A percentile compares a stretch with the other conserved stretches of the same genome.
phyloP scores from a whole-genome alignment of 2,888 invertebrate genomes.

The Digitonthophagus gazella region DNA sequence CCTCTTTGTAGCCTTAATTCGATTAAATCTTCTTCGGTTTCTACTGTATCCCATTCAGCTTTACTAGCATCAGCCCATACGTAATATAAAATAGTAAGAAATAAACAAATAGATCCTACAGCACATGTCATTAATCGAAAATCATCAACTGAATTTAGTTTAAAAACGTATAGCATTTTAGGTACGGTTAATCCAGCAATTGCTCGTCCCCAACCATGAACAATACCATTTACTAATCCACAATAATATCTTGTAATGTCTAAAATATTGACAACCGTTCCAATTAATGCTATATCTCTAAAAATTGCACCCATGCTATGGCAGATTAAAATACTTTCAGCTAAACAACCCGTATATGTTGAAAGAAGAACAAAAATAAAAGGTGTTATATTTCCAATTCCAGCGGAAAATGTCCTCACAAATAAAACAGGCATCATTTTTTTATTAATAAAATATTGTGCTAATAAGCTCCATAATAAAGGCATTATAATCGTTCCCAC shows the following conservation, averaged over 20 bases:
- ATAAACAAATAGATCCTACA: not conserved
- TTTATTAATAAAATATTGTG: not conserved
- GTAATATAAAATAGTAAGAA: conserved; percentile 5
- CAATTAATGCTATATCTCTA: not conserved
- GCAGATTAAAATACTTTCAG: not conserved
- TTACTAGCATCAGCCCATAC: not conserved
- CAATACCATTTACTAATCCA: not conserved
- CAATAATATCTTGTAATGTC: conserved; percentile 7
- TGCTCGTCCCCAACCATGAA: not conserved
- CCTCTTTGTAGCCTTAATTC: not conserved
- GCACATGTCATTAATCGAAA: not conserved
- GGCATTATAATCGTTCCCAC: not conserved
- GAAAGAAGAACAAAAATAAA: not conserved
- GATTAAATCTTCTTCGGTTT: not conserved
- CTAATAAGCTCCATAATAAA: not conserved
- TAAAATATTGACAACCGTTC: not conserved
- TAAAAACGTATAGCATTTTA: not conserved
- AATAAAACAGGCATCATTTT: conserved; percentile 3
- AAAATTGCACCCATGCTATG: not conserved
- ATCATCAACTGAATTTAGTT: not conserved
- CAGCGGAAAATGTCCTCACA: not conserved
- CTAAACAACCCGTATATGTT: not conserved
- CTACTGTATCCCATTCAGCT: not conserved
- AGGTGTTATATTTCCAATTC: not conserved
- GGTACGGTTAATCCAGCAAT: not conserved